These are phyloP conservation scores for Pygoscelis antarcticus DNA, from an alignment of 2,113 vertebrate genomes.

Conservation along the genomic window DNA sequence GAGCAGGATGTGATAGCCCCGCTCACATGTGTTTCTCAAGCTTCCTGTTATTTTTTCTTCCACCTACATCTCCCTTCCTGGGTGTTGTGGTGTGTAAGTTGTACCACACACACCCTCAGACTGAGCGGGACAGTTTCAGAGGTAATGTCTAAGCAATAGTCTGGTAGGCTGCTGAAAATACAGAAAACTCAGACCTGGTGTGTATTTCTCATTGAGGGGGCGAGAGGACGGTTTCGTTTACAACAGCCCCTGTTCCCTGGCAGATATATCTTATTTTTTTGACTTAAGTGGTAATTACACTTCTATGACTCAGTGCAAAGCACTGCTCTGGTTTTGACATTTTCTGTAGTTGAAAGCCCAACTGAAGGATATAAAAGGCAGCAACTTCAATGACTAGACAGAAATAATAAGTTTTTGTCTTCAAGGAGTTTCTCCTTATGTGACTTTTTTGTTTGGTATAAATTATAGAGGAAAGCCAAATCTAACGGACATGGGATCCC, in stretches of 20 bases:
- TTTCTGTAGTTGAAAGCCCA: background rate
- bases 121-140: background rate
- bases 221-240: background rate
- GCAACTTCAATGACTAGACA: background rate
- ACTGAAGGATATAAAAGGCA: background rate
- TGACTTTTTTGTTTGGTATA: background rate
- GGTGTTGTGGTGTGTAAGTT: background rate
- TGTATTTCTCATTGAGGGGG: background rate
- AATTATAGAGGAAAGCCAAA: conserved; percentile 87
- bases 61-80: conserved; percentile 15
- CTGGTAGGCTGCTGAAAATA: background rate
- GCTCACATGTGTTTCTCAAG: background rate
- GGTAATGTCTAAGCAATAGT: background rate
- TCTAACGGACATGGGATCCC: conserved; percentile 91
- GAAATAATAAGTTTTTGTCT: background rate
- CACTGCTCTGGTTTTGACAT: background rate
- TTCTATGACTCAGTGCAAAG: background rate
- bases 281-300: background rate
- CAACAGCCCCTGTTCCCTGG: background rate
- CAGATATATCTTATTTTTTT: background rate
- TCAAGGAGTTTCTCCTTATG: background rate
- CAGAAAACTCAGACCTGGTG: background rate
- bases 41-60: conserved; percentile 43
- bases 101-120: background rate
- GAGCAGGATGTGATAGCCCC: background rate